Percentiles rank a stretch among this genome's conserved stretches.
phyloP scores from a whole-genome alignment of 1,140 invertebrate species.

The Lepidotrigona ventralis region DNA sequence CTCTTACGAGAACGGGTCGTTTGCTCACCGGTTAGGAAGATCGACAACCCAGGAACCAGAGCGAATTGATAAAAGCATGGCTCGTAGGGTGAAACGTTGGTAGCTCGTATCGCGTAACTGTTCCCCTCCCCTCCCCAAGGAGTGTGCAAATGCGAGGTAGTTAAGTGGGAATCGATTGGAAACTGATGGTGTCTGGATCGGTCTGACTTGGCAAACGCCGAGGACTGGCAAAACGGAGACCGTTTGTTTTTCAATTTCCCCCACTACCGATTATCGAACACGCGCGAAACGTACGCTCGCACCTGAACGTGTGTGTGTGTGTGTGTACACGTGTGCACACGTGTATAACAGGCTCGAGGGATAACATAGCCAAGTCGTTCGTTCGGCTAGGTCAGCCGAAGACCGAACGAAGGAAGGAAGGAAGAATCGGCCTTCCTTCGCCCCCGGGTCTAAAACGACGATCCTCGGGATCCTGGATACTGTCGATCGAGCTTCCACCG shows the following conservation, averaged over 20 bases:
- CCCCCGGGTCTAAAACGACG: conserved; percentile 15
- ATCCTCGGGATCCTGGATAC: conserved; percentile 8
- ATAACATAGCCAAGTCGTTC: conserved; percentile 7
- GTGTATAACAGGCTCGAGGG: not conserved
- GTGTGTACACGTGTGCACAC: not conserved
- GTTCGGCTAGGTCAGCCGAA: not conserved
- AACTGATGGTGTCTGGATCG: not conserved
- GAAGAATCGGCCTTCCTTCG: conserved; percentile 13
- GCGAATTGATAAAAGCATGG: not conserved
- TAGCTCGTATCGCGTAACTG: not conserved
- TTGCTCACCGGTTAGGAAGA: not conserved
- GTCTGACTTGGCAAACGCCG: conserved; percentile 45
- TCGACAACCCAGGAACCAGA: not conserved
- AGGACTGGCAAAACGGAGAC: conserved; percentile 9
- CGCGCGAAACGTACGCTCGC: no score
- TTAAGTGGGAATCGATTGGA: conserved; percentile 13
- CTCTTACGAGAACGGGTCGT: not conserved
- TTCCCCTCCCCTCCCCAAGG: not conserved
- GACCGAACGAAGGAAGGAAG: not conserved
- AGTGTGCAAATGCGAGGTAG: conserved; percentile 13
- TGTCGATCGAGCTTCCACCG: conserved; percentile 35
- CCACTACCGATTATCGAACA: no score
- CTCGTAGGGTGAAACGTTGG: not conserved
- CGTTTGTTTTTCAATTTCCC: conserved; percentile 59
- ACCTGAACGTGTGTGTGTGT: no score